Base-by-base conservation (phyloP, 2,797 vertebrate genomes). In the Tauraco hartlaubi region DNA sequence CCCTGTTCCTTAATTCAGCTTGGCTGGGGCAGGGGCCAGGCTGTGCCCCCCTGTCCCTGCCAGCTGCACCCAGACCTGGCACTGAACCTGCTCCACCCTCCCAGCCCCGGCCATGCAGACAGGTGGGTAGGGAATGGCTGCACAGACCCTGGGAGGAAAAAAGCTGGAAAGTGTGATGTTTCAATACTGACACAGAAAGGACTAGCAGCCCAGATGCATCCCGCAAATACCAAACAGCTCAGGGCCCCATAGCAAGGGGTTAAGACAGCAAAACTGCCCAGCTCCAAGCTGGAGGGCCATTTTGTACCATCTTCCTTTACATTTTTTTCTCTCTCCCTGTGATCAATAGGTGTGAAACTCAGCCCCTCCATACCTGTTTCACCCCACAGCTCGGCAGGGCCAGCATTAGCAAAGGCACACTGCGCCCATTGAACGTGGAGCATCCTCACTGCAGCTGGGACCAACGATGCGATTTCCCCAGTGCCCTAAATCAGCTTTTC, bases 401-500 rank as follows among this genome's bases (percentile, higher is more conserved):
- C 37, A 72, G 18, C 44, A 35, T 3, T 7, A 85, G 54, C 33
- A 67, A 43, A 76, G 54, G 26, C 22, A 35, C n/a, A 4, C 19
- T n/a, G 71, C 21, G 3, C 16, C 76, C 79, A 46, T 28, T 67
- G 59, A 78, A 69, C 55, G 19, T 46, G 46, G 18, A 71, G 28
- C 35, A 31, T 22, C 16, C 5, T 8, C 18, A 5, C 16, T 61
- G n/a, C 61, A 63, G 35, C 48, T 49, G 44, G 18, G 44, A 85
- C 21, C 2, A 3, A 85, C 75, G 51, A 68, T 37, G 35, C 62
- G 28, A 35, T 67, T 94, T 88, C 81, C 41, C 14, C 14, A 4
- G 44, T 86, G 52, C 15, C 80, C 69, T 61, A 51, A 64, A 77
- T 92, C 81, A 93, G 92, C 54, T 94, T 84, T 91, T 94, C 85